Conservation (phyloP, 2,888 invertebrate species). For the Keiferia lycopersicella region DNA sequence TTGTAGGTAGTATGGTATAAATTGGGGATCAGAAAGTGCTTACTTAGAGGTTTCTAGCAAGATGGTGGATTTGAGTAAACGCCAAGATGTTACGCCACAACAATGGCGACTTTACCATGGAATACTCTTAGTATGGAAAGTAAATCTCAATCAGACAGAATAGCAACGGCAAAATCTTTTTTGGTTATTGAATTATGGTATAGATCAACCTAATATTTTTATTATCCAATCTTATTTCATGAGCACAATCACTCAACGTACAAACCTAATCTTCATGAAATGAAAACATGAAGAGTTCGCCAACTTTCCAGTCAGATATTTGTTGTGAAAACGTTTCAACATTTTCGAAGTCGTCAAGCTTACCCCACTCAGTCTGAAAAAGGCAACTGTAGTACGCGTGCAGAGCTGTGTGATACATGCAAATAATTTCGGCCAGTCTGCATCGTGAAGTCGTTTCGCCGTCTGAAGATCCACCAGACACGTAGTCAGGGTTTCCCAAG, state of each 20-base stretch:
- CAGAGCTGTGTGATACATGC: conserved; percentile 45
- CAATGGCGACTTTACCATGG: neutral
- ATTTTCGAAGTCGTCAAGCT: conserved; percentile 21
- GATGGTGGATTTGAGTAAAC: neutral
- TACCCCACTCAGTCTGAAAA: conserved; percentile 28
- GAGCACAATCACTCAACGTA: no score
- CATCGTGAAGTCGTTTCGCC: conserved; percentile 54
- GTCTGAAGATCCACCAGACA: conserved; percentile 36
- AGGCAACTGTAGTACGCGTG: conserved; percentile 29
- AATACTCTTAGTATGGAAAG: no score
- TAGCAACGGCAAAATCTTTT: no score
- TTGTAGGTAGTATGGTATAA: neutral
- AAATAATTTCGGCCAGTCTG: conserved; percentile 52
- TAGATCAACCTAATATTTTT: no score
- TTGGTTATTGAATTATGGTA: no score
- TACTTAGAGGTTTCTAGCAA: neutral
- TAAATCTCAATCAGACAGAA: no score
- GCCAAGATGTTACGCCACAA: neutral
- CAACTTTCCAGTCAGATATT: neutral
- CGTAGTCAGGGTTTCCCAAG: conserved; percentile 18
- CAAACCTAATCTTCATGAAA: no score
- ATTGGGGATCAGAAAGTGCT: neutral
- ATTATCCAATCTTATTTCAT: neutral
- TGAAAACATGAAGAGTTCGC: no score
- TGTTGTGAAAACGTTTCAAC: neutral